Evolutionary conservation across 2,113 vertebrate genomes (phyloP), one percentile per base, ranked within the genome.

Genomic region (Percina caprodes): DNA sequence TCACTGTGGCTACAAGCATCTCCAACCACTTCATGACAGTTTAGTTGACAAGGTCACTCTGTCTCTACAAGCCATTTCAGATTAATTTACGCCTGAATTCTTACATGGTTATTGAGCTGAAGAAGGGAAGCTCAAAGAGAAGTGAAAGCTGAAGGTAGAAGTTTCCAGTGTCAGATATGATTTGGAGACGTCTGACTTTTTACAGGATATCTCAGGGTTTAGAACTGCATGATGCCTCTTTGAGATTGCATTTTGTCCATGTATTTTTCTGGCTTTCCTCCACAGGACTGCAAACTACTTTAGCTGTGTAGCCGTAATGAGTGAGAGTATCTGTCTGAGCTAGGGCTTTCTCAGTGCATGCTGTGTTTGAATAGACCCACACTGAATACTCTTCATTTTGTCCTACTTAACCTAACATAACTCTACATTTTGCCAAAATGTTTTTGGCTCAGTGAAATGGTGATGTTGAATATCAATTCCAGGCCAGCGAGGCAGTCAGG

Each of bases 391-490:
- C 77, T 75, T 84, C 70, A 85, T 85, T 88, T 79, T 75, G 78
- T 80, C 76, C 85, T 66, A 54, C 60, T 88, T 87, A 87, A 89
- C 81, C 82, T 72, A 60, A 82, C 83, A 75, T 77, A 86, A 81
- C 72, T 55, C 61, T 2, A 13, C 51, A 7, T 76, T 89, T 86
- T 87, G 85, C 85, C 90, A 86, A 78, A 88, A 86, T 52, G 79
- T 75, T 82, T 86, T 87, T 89, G 91, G 90, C 87, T 83, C 6
- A 1, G 66, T 33, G 59, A 84, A 82, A 89, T 33, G 67, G 77
- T 23, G 71, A 86, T 84, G 83, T 58, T 51, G 75, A 86, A 88
- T 90, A 89, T 87, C 60, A 74, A 82, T 85, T 90, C 61, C 24
- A 16, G 69, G 76, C 86, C 85, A 80, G 83, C 0, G 35, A 91